Evolutionary conservation across 2,888 invertebrate genomes (phyloP).

Genomic region (Sclerodermus sp.): DNA sequence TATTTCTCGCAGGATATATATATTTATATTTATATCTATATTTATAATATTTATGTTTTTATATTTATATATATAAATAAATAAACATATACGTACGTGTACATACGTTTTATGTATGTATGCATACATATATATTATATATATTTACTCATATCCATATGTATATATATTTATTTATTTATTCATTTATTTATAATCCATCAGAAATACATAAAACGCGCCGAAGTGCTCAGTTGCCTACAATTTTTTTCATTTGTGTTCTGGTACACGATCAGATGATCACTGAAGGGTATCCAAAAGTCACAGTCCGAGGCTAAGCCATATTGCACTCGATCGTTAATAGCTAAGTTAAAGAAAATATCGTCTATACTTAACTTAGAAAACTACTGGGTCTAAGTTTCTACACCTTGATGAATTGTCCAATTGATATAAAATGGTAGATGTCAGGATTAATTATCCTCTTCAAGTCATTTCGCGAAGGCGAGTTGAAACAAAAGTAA

Average conservation of each 20-base stretch:
- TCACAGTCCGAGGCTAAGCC: slow-evolving; percentile 22
- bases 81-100: background rate
- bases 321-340: slow-evolving; percentile 41
- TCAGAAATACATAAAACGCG: slow-evolving; percentile 2
- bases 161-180: background rate
- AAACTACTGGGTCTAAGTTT: background rate
- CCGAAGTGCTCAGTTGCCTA: slow-evolving; percentile 9
- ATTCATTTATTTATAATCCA: background rate
- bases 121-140: background rate
- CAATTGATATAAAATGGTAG: slow-evolving; percentile 3
- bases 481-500: too few relatives aligned
- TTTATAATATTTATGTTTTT: background rate
- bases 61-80: background rate
- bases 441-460: background rate
- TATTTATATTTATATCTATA: background rate
- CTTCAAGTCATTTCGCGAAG: too few relatives aligned
- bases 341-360: slow-evolving; percentile 18
- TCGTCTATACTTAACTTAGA: slow-evolving; percentile 16
- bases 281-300: slow-evolving; percentile 6
- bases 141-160: background rate
- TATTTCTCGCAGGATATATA: background rate
- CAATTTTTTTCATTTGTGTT: slow-evolving; percentile 12
- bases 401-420: background rate
- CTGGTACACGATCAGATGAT: slow-evolving; percentile 11
- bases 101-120: background rate